Percentiles rank a stretch among this genome's conserved stretches.
phyloP scores from a whole-genome alignment of 2,888 invertebrate genomes.

The Arge pagana region DNA sequence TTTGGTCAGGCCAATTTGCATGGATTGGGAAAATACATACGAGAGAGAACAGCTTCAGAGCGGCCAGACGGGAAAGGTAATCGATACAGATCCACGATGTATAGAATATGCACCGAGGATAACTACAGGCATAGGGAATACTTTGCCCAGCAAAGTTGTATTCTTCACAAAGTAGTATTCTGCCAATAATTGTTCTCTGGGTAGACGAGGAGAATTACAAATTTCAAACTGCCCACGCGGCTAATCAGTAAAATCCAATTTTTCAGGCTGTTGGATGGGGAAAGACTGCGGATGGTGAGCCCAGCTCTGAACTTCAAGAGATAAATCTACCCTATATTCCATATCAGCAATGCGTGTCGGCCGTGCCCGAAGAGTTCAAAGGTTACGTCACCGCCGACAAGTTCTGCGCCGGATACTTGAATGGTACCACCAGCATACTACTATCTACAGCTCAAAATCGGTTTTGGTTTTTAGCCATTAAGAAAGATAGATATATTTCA shows the following conservation, averaged over 20 bases:
- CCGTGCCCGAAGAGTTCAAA: slow-evolving; percentile 36
- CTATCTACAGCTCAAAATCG: too few species aligned
- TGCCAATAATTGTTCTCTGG: too few species aligned
- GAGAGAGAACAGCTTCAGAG: slow-evolving; percentile 31
- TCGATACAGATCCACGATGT: too few species aligned
- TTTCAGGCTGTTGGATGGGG: slow-evolving; percentile 42
- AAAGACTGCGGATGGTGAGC: slow-evolving; percentile 32
- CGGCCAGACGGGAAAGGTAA: slow-evolving; percentile 35
- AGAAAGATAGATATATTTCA: too few species aligned
- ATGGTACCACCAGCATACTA: too few species aligned
- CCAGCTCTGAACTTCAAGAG: slow-evolving; percentile 36
- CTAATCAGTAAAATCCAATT: neutral
- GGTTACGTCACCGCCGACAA: slow-evolving; percentile 42
- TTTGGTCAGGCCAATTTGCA: slow-evolving; percentile 35
- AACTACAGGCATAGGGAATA: too few species aligned
- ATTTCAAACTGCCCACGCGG: too few species aligned
- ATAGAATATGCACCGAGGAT: too few species aligned
- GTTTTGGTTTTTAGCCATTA: too few species aligned
- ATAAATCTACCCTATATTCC: slow-evolving; percentile 38
- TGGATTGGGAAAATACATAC: slow-evolving; percentile 38
- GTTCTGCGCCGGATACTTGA: slow-evolving; percentile 41
- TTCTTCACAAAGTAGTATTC: too few species aligned
- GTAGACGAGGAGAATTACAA: too few species aligned
- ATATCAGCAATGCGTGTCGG: slow-evolving; percentile 35
- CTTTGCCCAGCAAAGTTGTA: too few species aligned